phyloP scores from a whole-genome alignment of 1,140 invertebrate species.

The Littorina saxatilis region DNA sequence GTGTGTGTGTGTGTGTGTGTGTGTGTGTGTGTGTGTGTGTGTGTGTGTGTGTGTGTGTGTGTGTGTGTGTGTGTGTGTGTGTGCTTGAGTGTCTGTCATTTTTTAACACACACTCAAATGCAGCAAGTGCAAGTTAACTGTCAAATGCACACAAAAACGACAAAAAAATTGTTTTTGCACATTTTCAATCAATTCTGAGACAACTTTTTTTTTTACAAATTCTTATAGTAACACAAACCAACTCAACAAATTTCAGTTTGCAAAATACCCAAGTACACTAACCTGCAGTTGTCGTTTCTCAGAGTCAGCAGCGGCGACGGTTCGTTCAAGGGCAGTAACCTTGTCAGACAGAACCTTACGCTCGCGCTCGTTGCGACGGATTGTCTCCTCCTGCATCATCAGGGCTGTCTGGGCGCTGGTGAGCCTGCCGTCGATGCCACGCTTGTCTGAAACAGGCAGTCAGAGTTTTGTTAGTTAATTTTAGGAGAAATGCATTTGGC shows the following conservation, averaged over 20 bases:
- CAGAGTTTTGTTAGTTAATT: background rate
- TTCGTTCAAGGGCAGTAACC: constrained; percentile 85
- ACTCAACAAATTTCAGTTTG: no score
- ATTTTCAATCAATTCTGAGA: no score
- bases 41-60: no score
- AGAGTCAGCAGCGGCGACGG: constrained; percentile 82
- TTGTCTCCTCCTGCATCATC: constrained; percentile 80
- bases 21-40: background rate
- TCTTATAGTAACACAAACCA: background rate
- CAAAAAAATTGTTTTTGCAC: no score
- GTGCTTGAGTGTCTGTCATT: no score
- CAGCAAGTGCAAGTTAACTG: no score
- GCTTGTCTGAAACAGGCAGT: constrained; percentile 68
- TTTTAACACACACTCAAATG: no score
- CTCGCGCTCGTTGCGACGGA: constrained; percentile 88
- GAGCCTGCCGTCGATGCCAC: constrained; percentile 75
- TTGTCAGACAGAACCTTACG: constrained; percentile 86
- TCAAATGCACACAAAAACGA: no score
- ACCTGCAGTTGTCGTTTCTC: constrained; percentile 83
- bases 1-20: no score
- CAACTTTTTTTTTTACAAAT: background rate
- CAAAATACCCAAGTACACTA: no score
- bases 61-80: no score
- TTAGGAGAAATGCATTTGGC: no score
- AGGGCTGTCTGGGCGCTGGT: constrained; percentile 75